Percentiles rank a stretch among this genome's conserved stretches.
Conservation (phyloP, 2,888 invertebrate species). For the Leptarthrus brevirostris region DNA sequence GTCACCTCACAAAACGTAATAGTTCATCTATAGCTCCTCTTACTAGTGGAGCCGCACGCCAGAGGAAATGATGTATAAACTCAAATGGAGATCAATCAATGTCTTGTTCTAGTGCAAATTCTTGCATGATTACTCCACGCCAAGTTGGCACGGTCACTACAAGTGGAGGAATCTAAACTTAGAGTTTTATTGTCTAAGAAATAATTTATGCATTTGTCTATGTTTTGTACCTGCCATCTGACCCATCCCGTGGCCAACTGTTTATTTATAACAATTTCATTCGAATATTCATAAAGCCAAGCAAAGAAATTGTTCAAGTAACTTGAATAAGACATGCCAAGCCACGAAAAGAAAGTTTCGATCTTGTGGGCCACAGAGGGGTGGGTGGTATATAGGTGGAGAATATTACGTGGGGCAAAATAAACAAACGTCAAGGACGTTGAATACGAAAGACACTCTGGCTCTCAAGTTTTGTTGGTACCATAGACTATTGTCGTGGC, state of each 20-base stretch:
- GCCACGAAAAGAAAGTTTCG: slow-evolving; percentile 13
- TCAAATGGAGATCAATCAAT: slow-evolving; percentile 10
- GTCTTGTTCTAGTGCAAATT: too few species aligned
- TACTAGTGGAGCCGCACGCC: too few species aligned
- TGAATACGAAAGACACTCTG: slow-evolving; percentile 22
- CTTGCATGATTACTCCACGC: not conserved
- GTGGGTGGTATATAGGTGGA: not conserved
- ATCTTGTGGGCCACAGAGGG: not conserved
- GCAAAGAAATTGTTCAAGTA: slow-evolving; percentile 5
- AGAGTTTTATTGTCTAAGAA: not conserved
- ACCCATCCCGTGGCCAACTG: not conserved
- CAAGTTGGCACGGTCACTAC: not conserved
- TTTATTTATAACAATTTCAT: slow-evolving; percentile 36
- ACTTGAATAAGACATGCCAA: not conserved
- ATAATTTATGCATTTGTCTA: too few species aligned
- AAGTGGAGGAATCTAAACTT: not conserved
- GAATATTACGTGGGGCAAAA: slow-evolving; percentile 8
- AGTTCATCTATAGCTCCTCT: too few species aligned
- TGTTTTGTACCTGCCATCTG: slow-evolving; percentile 1
- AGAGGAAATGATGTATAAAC: not conserved
- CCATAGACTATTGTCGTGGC: not conserved
- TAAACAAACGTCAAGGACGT: slow-evolving; percentile 37
- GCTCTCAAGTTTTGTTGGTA: slow-evolving; percentile 2
- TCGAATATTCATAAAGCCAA: slow-evolving; percentile 22
- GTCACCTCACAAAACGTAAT: not conserved